Evolutionary conservation across 2,797 vertebrate species (phyloP).

Genomic region (Eremophila alpestris): DNA sequence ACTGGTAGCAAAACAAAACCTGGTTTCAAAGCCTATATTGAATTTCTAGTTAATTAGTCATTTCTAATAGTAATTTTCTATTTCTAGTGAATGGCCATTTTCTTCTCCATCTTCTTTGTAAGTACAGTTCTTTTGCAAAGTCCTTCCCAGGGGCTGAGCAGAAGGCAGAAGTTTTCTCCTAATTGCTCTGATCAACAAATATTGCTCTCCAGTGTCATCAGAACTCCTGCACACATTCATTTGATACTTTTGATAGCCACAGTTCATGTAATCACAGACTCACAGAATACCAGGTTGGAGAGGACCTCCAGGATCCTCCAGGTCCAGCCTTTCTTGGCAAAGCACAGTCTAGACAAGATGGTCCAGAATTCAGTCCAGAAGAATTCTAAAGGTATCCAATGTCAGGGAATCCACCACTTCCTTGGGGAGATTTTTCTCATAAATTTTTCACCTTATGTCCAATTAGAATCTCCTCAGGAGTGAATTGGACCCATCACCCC

Average conservation of each 20-base stretch:
- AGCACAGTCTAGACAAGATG: background rate
- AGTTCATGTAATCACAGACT: background rate
- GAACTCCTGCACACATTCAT: background rate
- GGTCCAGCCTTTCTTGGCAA: background rate
- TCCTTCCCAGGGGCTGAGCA: background rate
- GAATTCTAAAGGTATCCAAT: rapidly evolving
- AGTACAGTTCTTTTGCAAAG: background rate
- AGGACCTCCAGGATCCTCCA: background rate
- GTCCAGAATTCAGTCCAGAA: rapidly evolving
- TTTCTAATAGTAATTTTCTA: too few relatives aligned
- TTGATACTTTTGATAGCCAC: background rate
- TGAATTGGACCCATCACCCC: background rate
- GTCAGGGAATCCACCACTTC: background rate
- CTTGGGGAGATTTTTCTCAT: background rate
- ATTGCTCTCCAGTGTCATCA: background rate
- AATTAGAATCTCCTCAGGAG: background rate
- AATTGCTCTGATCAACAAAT: background rate
- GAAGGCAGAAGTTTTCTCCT: background rate
- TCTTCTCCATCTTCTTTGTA: background rate
- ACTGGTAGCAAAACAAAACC: background rate
- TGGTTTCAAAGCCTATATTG: background rate
- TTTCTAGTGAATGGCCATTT: background rate
- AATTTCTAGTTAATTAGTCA: background rate
- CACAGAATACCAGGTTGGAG: background rate
- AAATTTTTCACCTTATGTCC: background rate